phyloP scores from a whole-genome alignment of 2,797 vertebrate species.

The Merluccius polli region DNA sequence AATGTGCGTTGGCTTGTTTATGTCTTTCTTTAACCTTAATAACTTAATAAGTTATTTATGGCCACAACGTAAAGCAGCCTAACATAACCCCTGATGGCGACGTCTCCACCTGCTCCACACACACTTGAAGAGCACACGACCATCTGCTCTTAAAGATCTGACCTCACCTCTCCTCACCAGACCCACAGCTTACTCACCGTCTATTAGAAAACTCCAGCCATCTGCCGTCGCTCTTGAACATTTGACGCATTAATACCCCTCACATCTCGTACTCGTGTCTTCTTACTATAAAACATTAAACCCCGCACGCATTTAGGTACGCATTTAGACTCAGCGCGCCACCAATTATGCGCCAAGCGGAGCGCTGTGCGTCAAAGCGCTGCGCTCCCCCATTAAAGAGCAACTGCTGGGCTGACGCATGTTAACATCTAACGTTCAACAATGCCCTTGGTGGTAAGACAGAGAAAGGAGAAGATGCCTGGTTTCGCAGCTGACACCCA shows the following conservation, averaged over 20 bases:
- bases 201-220: neutral
- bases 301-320: neutral
- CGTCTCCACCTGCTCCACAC: neutral
- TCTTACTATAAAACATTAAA: conserved; percentile 3
- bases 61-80: neutral
- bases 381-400: neutral
- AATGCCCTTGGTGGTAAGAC: conserved; percentile 39
- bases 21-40: neutral
- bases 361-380: no score
- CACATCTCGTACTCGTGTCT: neutral
- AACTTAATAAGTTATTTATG: neutral
- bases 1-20: neutral
- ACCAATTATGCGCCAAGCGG: neutral
- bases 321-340: neutral
- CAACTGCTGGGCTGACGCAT: neutral
- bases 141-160: neutral
- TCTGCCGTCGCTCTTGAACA: neutral
- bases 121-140: neutral
- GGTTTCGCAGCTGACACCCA: conserved; percentile 45
- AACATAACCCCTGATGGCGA: neutral
- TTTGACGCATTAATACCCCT: neutral
- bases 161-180: neutral
- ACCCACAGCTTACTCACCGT: neutral
- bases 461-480: conserved; percentile 17
- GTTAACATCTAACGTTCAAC: conserved; percentile 54